Evolutionary conservation across 2,888 invertebrate genomes (phyloP).

Genomic region (Oscheius sp.): DNA sequence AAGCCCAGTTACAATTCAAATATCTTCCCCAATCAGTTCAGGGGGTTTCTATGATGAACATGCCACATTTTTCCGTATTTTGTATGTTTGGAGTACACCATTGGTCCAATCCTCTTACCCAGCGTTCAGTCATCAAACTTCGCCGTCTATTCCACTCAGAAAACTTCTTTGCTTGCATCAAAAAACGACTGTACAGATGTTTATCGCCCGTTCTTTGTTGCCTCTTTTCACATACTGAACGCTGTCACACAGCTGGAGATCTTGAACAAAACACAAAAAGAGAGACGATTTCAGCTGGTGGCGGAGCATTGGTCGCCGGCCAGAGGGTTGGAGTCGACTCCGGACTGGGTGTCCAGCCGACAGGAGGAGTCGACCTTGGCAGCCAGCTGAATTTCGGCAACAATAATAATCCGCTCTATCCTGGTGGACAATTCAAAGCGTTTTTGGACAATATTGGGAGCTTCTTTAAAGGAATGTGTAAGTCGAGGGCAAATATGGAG

Average conservation of each 20-base stretch:
- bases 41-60: too few relatives aligned
- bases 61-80: too few relatives aligned
- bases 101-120: background rate
- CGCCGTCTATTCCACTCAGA: background rate
- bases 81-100: too few relatives aligned
- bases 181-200: too few relatives aligned
- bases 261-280: background rate
- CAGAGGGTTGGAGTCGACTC: conserved; percentile 56
- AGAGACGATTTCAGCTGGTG: conserved; percentile 12
- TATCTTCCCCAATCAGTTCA: conserved; percentile 36
- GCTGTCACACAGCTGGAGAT: background rate
- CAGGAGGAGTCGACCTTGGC: conserved; percentile 47
- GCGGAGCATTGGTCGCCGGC: conserved; percentile 59
- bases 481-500: background rate
- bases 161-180: too few relatives aligned
- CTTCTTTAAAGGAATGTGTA: conserved; percentile 50
- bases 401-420: conserved; percentile 49
- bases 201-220: too few relatives aligned
- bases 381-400: conserved; percentile 42
- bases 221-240: too few relatives aligned
- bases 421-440: conserved; percentile 54
- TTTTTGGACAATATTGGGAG: conserved; percentile 52
- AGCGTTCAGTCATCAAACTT: background rate
- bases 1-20: too few relatives aligned
- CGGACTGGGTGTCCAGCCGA: conserved; percentile 44